Conservation (phyloP, 1,140 invertebrate species). For the Wiebesia pumilae region DNA sequence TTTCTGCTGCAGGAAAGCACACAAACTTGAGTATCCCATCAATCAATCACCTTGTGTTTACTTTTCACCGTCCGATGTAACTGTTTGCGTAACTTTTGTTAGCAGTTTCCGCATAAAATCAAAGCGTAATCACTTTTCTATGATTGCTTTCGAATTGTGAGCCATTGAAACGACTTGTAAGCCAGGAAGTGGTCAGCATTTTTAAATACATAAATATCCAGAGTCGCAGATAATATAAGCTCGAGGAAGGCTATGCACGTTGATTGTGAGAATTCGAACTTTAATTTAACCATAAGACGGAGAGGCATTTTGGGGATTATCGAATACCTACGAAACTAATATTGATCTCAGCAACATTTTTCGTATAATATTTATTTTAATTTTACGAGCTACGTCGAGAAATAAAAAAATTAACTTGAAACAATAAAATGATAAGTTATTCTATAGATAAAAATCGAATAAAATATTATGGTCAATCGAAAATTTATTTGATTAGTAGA, state of each 20-base stretch:
- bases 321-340: no score
- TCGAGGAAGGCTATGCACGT: no score
- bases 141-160: neutral
- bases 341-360: no score
- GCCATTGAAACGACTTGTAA: neutral
- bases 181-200: neutral
- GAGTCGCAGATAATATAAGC: no score
- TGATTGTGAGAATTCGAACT: no score
- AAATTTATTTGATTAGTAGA: neutral
- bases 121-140: neutral
- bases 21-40: conserved; percentile 67
- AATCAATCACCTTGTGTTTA: conserved; percentile 67
- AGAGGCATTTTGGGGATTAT: no score
- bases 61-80: conserved; percentile 60
- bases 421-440: neutral
- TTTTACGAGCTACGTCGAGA: no score
- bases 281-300: no score
- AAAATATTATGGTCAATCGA: neutral
- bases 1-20: neutral
- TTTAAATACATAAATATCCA: neutral
- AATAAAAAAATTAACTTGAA: neutral
- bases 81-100: conserved; percentile 2
- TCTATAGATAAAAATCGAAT: neutral
- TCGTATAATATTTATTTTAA: no score
- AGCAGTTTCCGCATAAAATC: neutral